Base-by-base conservation (phyloP, 2,797 vertebrate genomes). In the Muscicapa striata region DNA sequence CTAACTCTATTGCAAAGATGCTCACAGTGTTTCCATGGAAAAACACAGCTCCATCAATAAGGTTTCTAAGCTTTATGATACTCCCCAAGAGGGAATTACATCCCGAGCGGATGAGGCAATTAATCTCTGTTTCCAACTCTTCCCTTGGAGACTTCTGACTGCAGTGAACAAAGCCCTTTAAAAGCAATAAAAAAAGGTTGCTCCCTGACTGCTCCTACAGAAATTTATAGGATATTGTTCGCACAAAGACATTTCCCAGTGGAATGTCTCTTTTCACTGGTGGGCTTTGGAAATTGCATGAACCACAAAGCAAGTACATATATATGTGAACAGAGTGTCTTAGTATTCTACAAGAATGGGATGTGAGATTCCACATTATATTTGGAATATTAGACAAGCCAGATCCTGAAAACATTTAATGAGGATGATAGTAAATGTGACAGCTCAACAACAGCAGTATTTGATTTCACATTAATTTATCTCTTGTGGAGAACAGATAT, bases 381-480 rank as follows among this genome's bases (percentile, higher is more conserved):
- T 85, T 82, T 18, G 18, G 63, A 64, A 74, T 93, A 74, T 94
- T 84, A 79, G 72, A 64, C 49, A 70, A 87, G 70, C 23, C 46
- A 90, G 40, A 64, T 90, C 75, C 68, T 83, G 87, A 86, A 95
- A 87, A 40, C 72, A 91, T 68, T 83, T 94, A 94, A 88, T 30
- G 63, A 87, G 74, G 49, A 67, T 80, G 67, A 49, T 85, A 83
- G 73, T 87, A 93, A 95, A 89, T 83, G 67, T 96, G 95, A 89
- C 83, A 90, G 36, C 70, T 92, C 89, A 93, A 94, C 90, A 90
- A 80, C 54, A 87, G 51, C 51, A 87, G 45, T 76, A 54, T 94
- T 96, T 93, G 92, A 93, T 96, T 94, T 93, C 72, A 92, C 63
- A 87, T 93, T 93, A 94, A 94, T 94, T 95, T 91, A 87, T 96